phyloP scores from a whole-genome alignment of 2,113 vertebrate species.

The Alces alces region DNA sequence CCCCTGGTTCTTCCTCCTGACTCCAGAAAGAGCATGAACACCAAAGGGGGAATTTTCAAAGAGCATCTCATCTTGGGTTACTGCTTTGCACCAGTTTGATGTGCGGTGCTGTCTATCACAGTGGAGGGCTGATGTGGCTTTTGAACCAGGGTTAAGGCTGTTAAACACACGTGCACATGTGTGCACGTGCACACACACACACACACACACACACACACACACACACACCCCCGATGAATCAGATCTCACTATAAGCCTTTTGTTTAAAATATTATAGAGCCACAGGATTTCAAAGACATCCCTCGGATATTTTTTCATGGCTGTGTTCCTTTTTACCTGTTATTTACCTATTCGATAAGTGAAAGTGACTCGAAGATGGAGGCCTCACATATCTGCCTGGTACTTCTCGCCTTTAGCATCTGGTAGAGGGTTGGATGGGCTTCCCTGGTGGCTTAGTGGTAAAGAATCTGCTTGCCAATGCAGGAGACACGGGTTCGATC shows the following conservation, averaged over 20 bases:
- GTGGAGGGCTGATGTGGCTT: not conserved
- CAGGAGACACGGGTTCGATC: not conserved
- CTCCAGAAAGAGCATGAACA: not conserved
- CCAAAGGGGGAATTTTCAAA: not conserved
- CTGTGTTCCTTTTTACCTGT: not conserved
- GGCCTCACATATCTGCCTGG: not conserved
- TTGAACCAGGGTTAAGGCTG: not conserved
- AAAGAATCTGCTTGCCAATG: not conserved
- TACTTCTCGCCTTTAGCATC: not conserved
- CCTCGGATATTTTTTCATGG: not conserved
- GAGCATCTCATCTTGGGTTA: not conserved
- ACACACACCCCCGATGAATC: not conserved
- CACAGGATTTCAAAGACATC: not conserved
- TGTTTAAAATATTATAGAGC: not conserved
- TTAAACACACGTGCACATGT: accelerated
- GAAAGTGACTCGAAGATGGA: not conserved
- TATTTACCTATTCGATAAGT: not conserved
- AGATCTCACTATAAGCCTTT: not conserved
- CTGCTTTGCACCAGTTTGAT: not conserved
- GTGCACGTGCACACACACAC: not conserved
- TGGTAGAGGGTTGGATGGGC: not conserved
- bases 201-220: not conserved
- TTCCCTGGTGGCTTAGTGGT: not conserved
- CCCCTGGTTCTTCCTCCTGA: not conserved
- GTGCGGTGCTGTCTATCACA: not conserved